These are phyloP conservation scores for Drosophila lacertosa DNA, from an alignment of 1,140 invertebrate genomes.

Conservation along the genomic window DNA sequence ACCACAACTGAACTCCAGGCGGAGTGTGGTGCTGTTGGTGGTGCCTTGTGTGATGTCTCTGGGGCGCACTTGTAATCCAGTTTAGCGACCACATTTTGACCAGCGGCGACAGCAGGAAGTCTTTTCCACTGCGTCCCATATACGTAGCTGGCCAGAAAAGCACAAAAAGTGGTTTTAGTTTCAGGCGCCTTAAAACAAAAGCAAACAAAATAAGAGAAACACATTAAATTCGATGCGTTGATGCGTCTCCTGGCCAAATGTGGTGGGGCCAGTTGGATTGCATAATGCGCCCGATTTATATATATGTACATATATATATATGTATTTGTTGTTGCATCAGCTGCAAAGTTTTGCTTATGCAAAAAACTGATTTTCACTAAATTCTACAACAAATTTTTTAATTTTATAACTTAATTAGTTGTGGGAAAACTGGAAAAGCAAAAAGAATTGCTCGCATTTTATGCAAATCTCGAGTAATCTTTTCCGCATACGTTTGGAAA, in stretches of 20 bases:
- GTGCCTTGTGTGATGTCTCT: slow-evolving; percentile 39
- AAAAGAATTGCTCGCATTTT: slow-evolving; percentile 47
- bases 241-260: slow-evolving; percentile 47
- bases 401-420: slow-evolving; percentile 49
- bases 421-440: slow-evolving; percentile 50
- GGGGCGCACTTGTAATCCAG: slow-evolving; percentile 69
- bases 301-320: too few species aligned
- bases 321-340: slow-evolving; percentile 50
- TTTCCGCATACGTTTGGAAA: slow-evolving; percentile 73
- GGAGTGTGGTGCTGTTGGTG: not conserved
- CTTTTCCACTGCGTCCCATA: slow-evolving; percentile 41
- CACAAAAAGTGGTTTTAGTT: slow-evolving; percentile 66
- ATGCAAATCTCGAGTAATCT: slow-evolving; percentile 72
- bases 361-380: slow-evolving; percentile 15
- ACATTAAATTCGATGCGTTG: slow-evolving; percentile 63
- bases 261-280: slow-evolving; percentile 43
- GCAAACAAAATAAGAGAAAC: too few species aligned
- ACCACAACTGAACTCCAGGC: slow-evolving; percentile 19
- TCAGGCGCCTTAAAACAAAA: slow-evolving; percentile 28
- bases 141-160: slow-evolving; percentile 34
- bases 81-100: slow-evolving; percentile 60
- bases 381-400: slow-evolving; percentile 60
- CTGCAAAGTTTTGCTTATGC: not conserved
- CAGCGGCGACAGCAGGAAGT: slow-evolving; percentile 64
- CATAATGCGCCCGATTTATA: slow-evolving; percentile 46